Base-by-base conservation (phyloP, 1,140 invertebrate genomes). In the Acromyrmex echinatior region DNA sequence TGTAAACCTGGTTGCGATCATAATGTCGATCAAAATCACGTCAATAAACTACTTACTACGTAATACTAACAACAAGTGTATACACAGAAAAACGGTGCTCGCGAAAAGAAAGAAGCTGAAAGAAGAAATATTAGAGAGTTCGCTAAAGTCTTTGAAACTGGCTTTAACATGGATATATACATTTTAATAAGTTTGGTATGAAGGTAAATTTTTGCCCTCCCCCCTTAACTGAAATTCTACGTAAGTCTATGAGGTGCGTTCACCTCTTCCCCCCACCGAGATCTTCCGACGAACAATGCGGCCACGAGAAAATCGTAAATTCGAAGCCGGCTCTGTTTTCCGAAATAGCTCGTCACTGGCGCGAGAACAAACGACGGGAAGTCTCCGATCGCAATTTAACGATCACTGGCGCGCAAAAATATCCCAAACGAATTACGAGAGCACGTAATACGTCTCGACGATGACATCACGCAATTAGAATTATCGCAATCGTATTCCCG, bases 351-450 rank as follows among this genome's bases (percentile, higher is more conserved):
- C 53, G 7, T 18, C 31, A 31, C 62, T 21, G 63, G 56, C n/a
- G 74, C 56, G 49, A 63, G 70, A 76, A 60, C 53, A 53, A 16
- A 45, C 35, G 71, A 73, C 68, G 5, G 10, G 14, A 12, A 66
- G 21, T 49, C 25, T 49, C 73, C 31, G 53, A 58, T 58, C 56
- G 56, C 18, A 7, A 56, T 56, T 14, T 49, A 3, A 14, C 58
- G 18, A 31, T 51, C 14, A 16, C 35, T 35, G 31, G 31, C 31
- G 62, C 28, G 58, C 73, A 63, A 90, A 91, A 90, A 91, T 91
- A 91, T 90, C 76, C 60, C 76, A 21, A 70, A 49, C 12, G 66
- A 49, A 31, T 91, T 91, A 86, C 88, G 84, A 91, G 86, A 91
- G 73, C 78, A 51, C 70, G 56, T 39, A 65, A 79, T 62, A 18